Conservation (phyloP, 2,797 vertebrate species). For the Gastrophryne carolinensis region DNA sequence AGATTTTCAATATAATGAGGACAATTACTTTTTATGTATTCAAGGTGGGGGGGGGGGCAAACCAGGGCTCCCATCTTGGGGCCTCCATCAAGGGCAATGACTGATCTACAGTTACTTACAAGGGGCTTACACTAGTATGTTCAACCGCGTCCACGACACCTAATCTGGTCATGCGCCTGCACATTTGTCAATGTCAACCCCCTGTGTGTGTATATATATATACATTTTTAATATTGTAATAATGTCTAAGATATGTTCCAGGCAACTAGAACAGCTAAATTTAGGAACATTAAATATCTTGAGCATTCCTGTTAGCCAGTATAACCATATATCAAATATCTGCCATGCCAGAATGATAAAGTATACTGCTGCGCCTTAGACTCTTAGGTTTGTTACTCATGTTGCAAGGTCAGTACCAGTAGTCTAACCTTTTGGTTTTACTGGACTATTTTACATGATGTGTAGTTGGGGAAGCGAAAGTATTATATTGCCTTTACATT, state of each 20-base stretch:
- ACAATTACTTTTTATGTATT: too few relatives aligned
- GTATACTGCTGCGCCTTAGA: neutral
- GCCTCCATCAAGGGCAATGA: too few relatives aligned
- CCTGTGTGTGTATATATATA: too few relatives aligned
- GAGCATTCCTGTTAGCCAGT: neutral
- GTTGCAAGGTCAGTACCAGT: slow-evolving; percentile 12
- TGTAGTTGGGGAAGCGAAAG: neutral
- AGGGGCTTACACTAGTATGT: too few relatives aligned
- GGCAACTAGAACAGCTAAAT: neutral
- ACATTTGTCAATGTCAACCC: too few relatives aligned
- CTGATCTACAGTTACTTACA: too few relatives aligned
- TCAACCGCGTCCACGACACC: too few relatives aligned
- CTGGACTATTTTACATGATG: slow-evolving; percentile 17
- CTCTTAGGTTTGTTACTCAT: slow-evolving; percentile 2
- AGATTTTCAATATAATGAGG: too few relatives aligned
- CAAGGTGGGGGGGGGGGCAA: too few relatives aligned
- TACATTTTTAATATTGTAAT: too few relatives aligned
- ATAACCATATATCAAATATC: slow-evolving; percentile 3
- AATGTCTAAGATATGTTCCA: neutral
- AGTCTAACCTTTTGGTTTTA: slow-evolving; percentile 29
- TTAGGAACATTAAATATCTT: neutral
- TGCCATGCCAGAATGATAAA: neutral
- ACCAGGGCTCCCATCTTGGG: too few relatives aligned
- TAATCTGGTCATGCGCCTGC: too few relatives aligned
- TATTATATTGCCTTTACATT: slow-evolving; percentile 44